Conservation (phyloP, 1,140 invertebrate species). For the Aphelinus atriplicis region DNA sequence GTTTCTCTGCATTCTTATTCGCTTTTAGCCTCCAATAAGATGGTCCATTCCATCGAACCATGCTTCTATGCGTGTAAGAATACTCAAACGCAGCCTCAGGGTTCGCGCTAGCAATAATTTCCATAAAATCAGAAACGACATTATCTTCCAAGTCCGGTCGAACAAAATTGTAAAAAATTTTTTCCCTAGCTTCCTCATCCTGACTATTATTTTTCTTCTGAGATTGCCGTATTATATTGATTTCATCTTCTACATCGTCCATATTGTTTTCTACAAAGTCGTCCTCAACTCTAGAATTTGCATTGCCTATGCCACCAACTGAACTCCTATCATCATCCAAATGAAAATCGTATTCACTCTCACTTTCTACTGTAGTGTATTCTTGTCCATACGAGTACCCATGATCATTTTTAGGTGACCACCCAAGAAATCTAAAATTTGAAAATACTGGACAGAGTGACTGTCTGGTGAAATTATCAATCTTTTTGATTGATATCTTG, state of each 20-base stretch:
- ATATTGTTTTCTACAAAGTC: too few species aligned
- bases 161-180: slow-evolving; percentile 37
- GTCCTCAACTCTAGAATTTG: slow-evolving; percentile 34
- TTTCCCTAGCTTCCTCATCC: slow-evolving; percentile 39
- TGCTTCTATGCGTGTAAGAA: slow-evolving; percentile 72
- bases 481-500: background rate
- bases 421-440: slow-evolving; percentile 53
- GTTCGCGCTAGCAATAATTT: too few species aligned
- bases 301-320: slow-evolving; percentile 36
- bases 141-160: slow-evolving; percentile 35
- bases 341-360: slow-evolving; percentile 55
- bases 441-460: slow-evolving; percentile 45
- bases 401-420: slow-evolving; percentile 49
- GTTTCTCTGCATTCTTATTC: slow-evolving; percentile 37
- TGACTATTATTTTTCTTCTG: too few species aligned
- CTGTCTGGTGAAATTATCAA: slow-evolving; percentile 38
- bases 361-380: slow-evolving; percentile 4
- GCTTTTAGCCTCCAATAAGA: slow-evolving; percentile 77
- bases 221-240: too few species aligned
- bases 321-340: slow-evolving; percentile 52
- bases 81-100: slow-evolving; percentile 68
- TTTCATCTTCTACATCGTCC: too few species aligned
- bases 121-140: slow-evolving; percentile 31
- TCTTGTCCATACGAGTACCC: slow-evolving; percentile 35
- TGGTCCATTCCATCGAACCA: slow-evolving; percentile 80